Evolutionary conservation across 1,140 invertebrate species (phyloP).

Genomic region (Scylla paramamosain): DNA sequence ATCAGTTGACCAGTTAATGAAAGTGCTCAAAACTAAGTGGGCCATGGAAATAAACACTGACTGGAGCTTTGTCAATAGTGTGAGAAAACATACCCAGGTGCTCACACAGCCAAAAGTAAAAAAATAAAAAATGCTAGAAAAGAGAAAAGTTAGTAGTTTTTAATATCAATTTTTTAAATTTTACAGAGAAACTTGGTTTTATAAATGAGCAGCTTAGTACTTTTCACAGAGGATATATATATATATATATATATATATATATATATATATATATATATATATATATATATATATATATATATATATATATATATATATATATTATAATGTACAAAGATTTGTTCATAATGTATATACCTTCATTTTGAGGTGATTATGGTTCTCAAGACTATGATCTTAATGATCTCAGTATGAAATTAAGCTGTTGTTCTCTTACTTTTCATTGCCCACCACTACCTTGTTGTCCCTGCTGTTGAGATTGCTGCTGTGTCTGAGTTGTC

Average conservation of each 20-base stretch:
- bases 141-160: too few species aligned
- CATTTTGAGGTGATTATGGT: background rate
- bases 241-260: background rate
- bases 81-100: too few species aligned
- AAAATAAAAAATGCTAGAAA: too few species aligned
- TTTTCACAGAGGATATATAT: too few species aligned
- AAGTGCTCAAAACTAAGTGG: too few species aligned
- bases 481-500: slow-evolving; percentile 68
- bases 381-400: background rate
- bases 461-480: slow-evolving; percentile 53
- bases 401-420: background rate
- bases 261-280: slow-evolving; percentile 27
- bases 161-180: too few species aligned
- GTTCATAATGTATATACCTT: background rate
- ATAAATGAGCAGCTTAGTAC: too few species aligned
- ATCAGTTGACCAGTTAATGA: too few species aligned
- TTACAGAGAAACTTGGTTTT: too few species aligned
- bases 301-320: background rate
- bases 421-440: background rate
- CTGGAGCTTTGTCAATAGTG: too few species aligned
- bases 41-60: too few species aligned
- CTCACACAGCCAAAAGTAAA: too few species aligned
- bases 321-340: background rate
- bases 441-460: slow-evolving; percentile 52
- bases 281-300: background rate